A percentile compares a stretch with the other conserved stretches of the same genome.
These are phyloP conservation scores for Psittacula cyanocephala DNA, from an alignment of 2,113 vertebrate species.

Conservation along the genomic window DNA sequence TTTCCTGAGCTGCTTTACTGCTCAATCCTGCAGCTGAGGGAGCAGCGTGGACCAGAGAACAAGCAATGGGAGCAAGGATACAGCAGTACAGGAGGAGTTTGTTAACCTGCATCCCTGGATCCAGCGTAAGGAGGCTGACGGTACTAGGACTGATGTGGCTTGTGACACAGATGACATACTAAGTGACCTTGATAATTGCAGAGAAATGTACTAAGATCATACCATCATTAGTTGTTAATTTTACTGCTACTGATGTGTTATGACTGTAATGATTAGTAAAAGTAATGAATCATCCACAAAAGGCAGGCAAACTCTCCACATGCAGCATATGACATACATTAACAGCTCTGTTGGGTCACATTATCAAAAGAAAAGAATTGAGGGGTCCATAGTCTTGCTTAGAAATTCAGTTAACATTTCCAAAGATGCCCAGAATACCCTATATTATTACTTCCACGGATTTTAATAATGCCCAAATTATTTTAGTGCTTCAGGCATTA, in stretches of 20 bases:
- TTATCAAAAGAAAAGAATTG: background rate
- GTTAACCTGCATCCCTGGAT: background rate
- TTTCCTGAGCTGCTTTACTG: background rate
- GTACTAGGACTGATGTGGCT: background rate
- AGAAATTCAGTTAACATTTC: background rate
- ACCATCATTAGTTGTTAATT: background rate
- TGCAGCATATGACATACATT: background rate
- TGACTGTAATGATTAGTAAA: background rate
- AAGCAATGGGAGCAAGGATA: background rate
- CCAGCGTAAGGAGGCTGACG: background rate
- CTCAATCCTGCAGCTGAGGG: background rate
- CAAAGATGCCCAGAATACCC: background rate
- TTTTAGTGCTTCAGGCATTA: background rate
- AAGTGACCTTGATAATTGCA: background rate
- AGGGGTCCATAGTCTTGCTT: background rate
- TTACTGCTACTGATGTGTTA: background rate
- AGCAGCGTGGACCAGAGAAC: background rate
- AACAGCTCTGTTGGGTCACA: background rate
- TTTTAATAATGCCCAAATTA: background rate
- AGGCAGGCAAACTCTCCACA: background rate
- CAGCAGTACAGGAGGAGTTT: background rate
- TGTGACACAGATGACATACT: background rate
- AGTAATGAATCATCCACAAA: slow-evolving; percentile 1
- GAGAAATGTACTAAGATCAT: background rate
- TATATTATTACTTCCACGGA: background rate